Conservation (phyloP, 2,888 invertebrate genomes). For the Lycophotia porphyrea region DNA sequence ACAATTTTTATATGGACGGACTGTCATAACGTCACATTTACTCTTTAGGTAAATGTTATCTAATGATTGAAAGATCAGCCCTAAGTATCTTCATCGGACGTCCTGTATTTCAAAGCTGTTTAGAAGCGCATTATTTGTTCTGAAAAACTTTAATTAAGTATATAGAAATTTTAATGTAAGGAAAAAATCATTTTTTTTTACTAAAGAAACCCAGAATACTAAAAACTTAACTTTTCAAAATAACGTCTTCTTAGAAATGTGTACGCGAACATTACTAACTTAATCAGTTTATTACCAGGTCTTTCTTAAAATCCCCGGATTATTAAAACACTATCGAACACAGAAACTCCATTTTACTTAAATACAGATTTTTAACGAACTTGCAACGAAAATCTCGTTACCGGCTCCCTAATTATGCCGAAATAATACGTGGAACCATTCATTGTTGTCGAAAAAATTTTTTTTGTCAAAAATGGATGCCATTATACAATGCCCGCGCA, state of each 20-base stretch:
- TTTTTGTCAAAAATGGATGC: constrained; percentile 79
- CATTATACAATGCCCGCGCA: constrained; percentile 79
- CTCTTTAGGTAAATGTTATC: too few species aligned
- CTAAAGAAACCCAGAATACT: not conserved
- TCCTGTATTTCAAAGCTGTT: not conserved
- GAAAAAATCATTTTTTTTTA: not conserved
- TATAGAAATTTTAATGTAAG: not conserved
- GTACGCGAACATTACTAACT: not conserved
- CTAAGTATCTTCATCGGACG: not conserved
- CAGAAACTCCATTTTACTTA: constrained; percentile 56
- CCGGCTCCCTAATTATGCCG: constrained; percentile 86
- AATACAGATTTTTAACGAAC: constrained; percentile 71
- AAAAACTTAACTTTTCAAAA: not conserved
- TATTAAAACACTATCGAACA: constrained; percentile 38
- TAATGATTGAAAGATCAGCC: too few species aligned
- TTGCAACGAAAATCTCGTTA: constrained; percentile 78
- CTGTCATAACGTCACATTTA: too few species aligned
- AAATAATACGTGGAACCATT: constrained; percentile 83
- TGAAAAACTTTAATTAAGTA: not conserved
- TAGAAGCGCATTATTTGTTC: not conserved
- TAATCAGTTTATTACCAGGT: not conserved
- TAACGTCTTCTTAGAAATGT: constrained; percentile 5
- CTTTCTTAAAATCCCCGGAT: constrained; percentile 22
- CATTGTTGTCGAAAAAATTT: constrained; percentile 84
- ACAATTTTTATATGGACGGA: too few species aligned